Base-by-base conservation (phyloP, 2,797 vertebrate genomes). In the Leptodactylus fallax region DNA sequence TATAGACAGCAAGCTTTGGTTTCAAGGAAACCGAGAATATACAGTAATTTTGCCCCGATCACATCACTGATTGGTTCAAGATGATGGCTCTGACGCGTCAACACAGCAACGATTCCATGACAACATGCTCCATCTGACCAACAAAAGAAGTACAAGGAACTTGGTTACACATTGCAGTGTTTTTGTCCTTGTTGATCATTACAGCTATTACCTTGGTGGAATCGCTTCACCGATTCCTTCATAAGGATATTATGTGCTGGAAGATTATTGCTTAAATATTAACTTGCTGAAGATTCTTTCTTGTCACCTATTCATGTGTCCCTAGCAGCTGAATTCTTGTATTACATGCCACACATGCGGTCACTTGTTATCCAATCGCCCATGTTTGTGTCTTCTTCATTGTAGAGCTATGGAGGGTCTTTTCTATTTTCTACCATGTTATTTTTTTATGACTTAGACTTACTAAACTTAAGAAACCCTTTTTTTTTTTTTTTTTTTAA, bases 221-320 rank as follows among this genome's bases (percentile, higher is more conserved):
- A 23, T 67, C 65, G 83, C 78, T 88, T 85, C 77, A 85, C 56
- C 53, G 74, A 65, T 85, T 88, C 67, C 53, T 60, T 85, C 47
- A 55, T 81, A 88, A 85, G 79, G 63, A 61, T 60, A 79, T 36
- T 67, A 58, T 83, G 61, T 79, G 51, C 23, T 76, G 11, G 77
- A 76, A 63, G 56, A 80, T 74, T 85, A 81, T 85, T 74, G 87
- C 87, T 88, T 88, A 88, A 85, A 85, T 55, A 88, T 85, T 88
- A 88, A 88, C 87, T 83, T 77, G 0, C 63, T 80, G 65, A 63
- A 85, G 79, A 85, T 88, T 80, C 10, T 81, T 85, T 85, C 82
- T 80, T 76, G 63, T 88, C 74, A 85, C 79, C 81, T 72, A n/a
- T 72, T 17, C 61, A 16, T 56, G 53, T 88, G 82, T 80, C 82